Percentiles rank a stretch among this genome's conserved stretches.
Conservation (phyloP, 2,888 invertebrate species). For the Elmis aenea region DNA sequence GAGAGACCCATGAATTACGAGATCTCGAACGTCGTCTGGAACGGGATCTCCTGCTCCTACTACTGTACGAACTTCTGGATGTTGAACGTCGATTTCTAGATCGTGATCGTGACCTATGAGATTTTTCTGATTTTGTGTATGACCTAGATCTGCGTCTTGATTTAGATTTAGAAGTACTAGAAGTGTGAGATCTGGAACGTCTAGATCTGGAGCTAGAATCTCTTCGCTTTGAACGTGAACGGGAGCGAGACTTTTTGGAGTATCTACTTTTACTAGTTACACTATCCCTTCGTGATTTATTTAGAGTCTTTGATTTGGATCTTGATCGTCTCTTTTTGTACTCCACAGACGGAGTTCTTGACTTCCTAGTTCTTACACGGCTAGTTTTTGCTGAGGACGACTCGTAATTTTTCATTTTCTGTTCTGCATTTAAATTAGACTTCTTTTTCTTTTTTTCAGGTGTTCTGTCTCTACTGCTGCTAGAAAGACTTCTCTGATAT, state of each 20-base stretch:
- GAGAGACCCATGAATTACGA: slow-evolving; percentile 18
- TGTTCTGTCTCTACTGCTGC: slow-evolving; percentile 17
- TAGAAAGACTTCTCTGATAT: slow-evolving; percentile 9
- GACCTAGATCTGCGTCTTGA: slow-evolving; percentile 17
- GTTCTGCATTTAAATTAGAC: slow-evolving; percentile 10
- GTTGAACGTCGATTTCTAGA: slow-evolving; percentile 7
- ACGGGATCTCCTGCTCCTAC: slow-evolving; percentile 13
- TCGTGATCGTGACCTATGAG: slow-evolving; percentile 10
- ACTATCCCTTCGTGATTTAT: no score
- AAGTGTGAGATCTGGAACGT: slow-evolving; percentile 17
- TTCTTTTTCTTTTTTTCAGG: slow-evolving; percentile 19
- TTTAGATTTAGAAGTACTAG: slow-evolving; percentile 21
- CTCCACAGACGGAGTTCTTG: no score
- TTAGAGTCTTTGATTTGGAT: background rate
- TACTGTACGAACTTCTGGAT: slow-evolving; percentile 4
- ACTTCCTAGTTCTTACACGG: no score
- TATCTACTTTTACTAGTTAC: slow-evolving; percentile 11
- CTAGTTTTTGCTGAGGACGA: no score
- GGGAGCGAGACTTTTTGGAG: slow-evolving; percentile 8
- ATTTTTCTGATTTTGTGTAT: slow-evolving; percentile 8
- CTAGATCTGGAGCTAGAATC: slow-evolving; percentile 21
- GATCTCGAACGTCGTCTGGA: slow-evolving; percentile 19
- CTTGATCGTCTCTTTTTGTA: background rate
- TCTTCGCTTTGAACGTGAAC: slow-evolving; percentile 4
- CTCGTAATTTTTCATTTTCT: slow-evolving; percentile 15